Base-by-base conservation (phyloP, 2,113 vertebrate species). In the Rattus rattus region DNA sequence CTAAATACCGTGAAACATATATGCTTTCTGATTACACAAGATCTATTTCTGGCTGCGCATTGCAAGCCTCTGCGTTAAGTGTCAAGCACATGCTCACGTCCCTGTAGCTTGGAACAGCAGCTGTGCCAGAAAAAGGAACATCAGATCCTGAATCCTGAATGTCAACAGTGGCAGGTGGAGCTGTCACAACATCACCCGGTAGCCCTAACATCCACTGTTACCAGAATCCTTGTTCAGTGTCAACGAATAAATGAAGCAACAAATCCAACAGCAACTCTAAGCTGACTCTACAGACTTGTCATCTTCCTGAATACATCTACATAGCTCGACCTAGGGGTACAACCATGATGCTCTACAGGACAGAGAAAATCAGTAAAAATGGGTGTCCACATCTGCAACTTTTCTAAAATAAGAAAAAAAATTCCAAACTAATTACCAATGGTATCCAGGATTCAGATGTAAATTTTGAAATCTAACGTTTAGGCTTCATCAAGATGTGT, bases 401-500 rank as follows among this genome's bases (percentile, higher is more conserved):
- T 89, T n/a, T 16, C 6, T 81, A 91, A 39, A 88, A 88, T 39
- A 67, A 56, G 30, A 7, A 75, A 70, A 90, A 88, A 80, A 77
- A 22, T 0, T 49, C 81, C 52, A 54, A 59, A 43, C 43, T 39
- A 77, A 52, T 12, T 43, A 90, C 63, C 2, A 1, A 52, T n/a
- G 49, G 30, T 93, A 72, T 43, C 54, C 16, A 85, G 14, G n/a
- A 86, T 90, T 81, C 26, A 81, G 75, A 65, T 47, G 70, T 93
- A 56, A 43, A 75, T 52, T 93, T 89, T 89, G 52, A 81, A 80
- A 81, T 85, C 59, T 56, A 81, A 56, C 39, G 84, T 10, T 79
- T 75, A 84, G 19, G 24, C 91, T 94, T 94, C 39, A 88, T 56
- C 61, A 93, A 81, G 63, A 39, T 67, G 7, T 65, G 8, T 87